Conservation (phyloP, 2,888 invertebrate genomes). For the Oscheius sp. region DNA sequence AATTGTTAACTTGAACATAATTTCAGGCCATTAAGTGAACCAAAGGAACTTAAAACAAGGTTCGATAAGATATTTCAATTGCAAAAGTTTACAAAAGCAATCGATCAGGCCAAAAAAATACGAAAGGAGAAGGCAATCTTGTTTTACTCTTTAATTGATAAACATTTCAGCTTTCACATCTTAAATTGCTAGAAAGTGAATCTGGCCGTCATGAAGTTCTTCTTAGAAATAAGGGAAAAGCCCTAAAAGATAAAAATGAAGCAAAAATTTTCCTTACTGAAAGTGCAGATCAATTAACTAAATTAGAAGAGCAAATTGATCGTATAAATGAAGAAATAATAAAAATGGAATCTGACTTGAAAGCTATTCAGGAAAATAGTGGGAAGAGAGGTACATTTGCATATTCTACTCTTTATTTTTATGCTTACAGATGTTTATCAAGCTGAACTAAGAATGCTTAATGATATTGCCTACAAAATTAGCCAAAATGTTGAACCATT, state of each 20-base stretch:
- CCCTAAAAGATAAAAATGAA: constrained; percentile 6
- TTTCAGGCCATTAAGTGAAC: constrained; percentile 86
- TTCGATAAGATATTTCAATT: constrained; percentile 98
- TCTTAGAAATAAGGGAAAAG: constrained; percentile 13
- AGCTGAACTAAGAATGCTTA: not conserved
- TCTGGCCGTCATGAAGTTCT: constrained; percentile 7
- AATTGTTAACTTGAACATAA: not conserved
- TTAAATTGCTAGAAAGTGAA: constrained; percentile 23
- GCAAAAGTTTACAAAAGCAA: constrained; percentile 81
- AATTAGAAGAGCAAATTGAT: not conserved
- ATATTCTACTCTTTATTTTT: not conserved
- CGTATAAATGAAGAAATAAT: not conserved
- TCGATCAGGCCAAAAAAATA: constrained; percentile 79
- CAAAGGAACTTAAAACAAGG: constrained; percentile 88
- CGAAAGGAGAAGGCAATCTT: constrained; percentile 47
- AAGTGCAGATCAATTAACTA: constrained; percentile 6
- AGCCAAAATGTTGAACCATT: not conserved
- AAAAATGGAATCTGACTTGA: not conserved
- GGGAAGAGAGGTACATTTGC: not conserved
- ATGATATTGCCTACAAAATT: not conserved
- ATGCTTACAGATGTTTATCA: constrained; percentile 14
- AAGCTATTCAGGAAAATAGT: not conserved
- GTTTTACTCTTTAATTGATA: no score
- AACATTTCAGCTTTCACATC: constrained; percentile 30
- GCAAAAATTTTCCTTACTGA: constrained; percentile 17